Percentiles rank a stretch among this genome's conserved stretches.
These are phyloP conservation scores for Neodon shergylaensis DNA, from an alignment of 2,113 vertebrate species.

Conservation along the genomic window DNA sequence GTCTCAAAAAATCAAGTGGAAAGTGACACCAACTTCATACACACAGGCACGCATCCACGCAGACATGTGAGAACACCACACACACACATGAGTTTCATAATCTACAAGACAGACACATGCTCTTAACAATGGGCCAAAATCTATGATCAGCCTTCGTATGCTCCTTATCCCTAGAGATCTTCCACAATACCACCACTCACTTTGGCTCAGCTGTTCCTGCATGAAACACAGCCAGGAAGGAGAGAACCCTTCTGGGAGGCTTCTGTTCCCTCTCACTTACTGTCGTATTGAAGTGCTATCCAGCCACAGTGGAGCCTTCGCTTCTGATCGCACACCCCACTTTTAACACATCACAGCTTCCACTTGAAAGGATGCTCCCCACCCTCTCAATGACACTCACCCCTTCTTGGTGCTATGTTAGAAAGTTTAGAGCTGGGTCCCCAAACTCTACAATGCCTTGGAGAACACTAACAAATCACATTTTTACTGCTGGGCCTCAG, in stretches of 20 bases:
- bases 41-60: neutral
- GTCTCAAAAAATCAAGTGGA: too few relatives aligned
- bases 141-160: neutral
- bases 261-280: neutral
- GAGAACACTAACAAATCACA: neutral
- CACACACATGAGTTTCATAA: neutral
- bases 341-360: neutral
- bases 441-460: neutral
- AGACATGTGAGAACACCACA: neutral
- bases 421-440: neutral
- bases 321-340: neutral
- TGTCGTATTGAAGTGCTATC: neutral
- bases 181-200: neutral
- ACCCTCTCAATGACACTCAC: neutral
- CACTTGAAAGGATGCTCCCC: neutral
- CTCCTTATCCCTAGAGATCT: constrained; percentile 26
- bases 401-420: neutral
- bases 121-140: constrained; percentile 7
- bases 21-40: neutral
- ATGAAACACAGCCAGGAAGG: neutral
- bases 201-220: neutral
- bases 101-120: neutral
- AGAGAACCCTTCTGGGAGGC: neutral
- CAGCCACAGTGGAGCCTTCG: neutral
- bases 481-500: neutral